Base-by-base conservation (phyloP, 2,888 invertebrate genomes). In the Agrilus cyanescens region DNA sequence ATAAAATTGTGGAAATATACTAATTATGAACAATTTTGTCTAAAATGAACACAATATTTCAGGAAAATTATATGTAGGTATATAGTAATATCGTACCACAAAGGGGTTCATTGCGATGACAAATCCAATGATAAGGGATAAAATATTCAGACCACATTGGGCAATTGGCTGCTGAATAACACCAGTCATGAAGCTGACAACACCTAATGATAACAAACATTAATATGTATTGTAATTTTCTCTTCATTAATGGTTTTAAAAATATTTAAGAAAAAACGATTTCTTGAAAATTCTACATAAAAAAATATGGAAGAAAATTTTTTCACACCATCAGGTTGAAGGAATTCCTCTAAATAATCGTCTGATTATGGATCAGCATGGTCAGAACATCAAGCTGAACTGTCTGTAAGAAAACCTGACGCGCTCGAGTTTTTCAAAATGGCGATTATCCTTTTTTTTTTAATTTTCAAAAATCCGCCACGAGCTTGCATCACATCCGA, bases 71-170 rank as follows among this genome's bases (percentile, higher is more conserved):
- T 33, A 13, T 10, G 15, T 13, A 35, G 13, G 35, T n/a, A 12
- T 15, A 18, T 12, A 10, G 10, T 33, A 32, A 37, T 20, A 31
- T 72, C 57, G 73, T 67, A 69, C 86, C 82, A 60, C 90, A 91
- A 30, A 85, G 70, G 0, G 90, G 87, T 55, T 76, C 73, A 1
- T 83, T 81, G 8, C 73, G 74, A 63, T 80, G 81, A 62, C 91
- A 91, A 58, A 81, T 82, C 90, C 90, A 91, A 54, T 83, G 78
- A 63, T 90, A 91, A 2, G 88, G 88, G 50, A 87, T 80, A 59
- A 90, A 80, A 69, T 91, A 91, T 46, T 86, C 83, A 13, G 85
- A 73, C 64, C 81, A 82, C 61, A 82, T 76, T 4, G 84, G 83
- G 56, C 90, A 90, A 56, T 78, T 79, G 41, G 85, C 79, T 41